Base-by-base conservation (phyloP, 2,113 vertebrate species). In the Hiodon alosoides region DNA sequence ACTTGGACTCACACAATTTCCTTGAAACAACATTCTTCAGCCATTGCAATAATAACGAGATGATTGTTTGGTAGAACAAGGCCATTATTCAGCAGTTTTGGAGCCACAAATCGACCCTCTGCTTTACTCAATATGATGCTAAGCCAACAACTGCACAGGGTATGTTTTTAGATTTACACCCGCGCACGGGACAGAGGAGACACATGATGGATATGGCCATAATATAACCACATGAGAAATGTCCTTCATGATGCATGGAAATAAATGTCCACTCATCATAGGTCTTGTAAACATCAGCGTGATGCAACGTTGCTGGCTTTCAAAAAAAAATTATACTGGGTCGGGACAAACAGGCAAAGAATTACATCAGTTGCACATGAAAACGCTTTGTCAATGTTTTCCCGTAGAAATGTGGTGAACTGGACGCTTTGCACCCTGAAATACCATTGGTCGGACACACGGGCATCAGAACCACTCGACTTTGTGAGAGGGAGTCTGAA, bases 221-320 rank as follows among this genome's bases (percentile, higher is more conserved):
- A 10, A 66, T 70, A 67, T 67, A 67, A 64, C 53, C 10, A 65
- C 47, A 17, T 67, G 57, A 57, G 71, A 70, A 70, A 70, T 31
- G 69, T 74, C 69, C 78, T 79, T 76, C 16, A 58, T 70, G 47
- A 78, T 7, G 3, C 67, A 47, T n/a, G 66, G 14, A 4, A 71
- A 74, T 8, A 73, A 71, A 55, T 62, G 69, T 75, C 65, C 78
- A 73, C 54, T 79, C 81, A 84, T 72, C 31, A 73, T 67, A 74
- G 77, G 54, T 77, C 67, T 75, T 79, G 69, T 74, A 78, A 58
- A 79, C 79, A 83, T 88, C 83, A 85, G 83, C 82, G 81, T 71
- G 83, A 81, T 77, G 70, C 59, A 82, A 83, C 79, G 79, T 75
- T 69, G 79, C 69, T n/a, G 73, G 82, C 78, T 85, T 86, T 89